phyloP scores from a whole-genome alignment of 2,113 vertebrate species.

The Otus sunia region DNA sequence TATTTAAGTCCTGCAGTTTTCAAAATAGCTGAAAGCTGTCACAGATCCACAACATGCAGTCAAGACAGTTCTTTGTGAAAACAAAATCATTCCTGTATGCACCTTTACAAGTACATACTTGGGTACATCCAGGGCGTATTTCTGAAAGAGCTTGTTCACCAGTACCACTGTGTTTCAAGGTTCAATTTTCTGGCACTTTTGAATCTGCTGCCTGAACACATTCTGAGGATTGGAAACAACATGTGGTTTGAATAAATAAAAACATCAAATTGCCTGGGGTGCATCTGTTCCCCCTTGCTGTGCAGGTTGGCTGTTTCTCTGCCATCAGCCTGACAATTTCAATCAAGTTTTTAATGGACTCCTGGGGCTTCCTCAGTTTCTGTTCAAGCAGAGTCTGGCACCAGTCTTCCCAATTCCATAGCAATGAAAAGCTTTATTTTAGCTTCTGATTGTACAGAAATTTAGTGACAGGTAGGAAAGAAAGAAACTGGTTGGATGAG shows the following conservation, averaged over 20 bases:
- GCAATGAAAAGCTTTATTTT: slow-evolving; percentile 20
- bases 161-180: neutral
- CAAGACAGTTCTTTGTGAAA: neutral
- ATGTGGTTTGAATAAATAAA: slow-evolving; percentile 19
- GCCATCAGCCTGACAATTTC: neutral
- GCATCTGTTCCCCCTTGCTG: neutral
- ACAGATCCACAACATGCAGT: neutral
- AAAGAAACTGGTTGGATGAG: neutral
- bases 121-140: neutral
- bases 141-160: neutral
- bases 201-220: neutral
- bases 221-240: neutral
- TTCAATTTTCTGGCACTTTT: neutral
- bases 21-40: neutral
- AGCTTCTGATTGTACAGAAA: slow-evolving; percentile 11
- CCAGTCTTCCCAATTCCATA: neutral
- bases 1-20: neutral
- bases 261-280: neutral
- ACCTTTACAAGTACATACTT: neutral
- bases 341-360: slow-evolving; percentile 22
- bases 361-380: neutral
- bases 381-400: neutral
- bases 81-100: neutral
- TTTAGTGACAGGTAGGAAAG: neutral
- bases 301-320: neutral